Base-by-base conservation (phyloP, 2,797 vertebrate species). In the Myripristis jacobus region DNA sequence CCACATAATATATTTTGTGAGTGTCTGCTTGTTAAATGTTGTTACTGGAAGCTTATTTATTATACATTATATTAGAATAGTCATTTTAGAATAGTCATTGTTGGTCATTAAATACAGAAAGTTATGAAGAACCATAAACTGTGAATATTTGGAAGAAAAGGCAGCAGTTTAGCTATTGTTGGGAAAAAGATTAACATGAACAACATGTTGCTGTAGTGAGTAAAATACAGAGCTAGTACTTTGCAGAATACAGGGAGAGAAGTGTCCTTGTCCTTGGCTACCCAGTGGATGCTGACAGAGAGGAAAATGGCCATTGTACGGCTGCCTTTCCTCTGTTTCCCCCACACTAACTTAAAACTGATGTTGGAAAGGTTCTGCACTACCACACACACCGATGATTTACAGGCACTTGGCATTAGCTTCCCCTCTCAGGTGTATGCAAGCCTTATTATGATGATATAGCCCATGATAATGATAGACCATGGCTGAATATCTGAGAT, bases 371-470 rank as follows among this genome's bases (percentile, higher is more conserved):
- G 53, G 70, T 74, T 73, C 50, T 11, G 9, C 55, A 73, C 61
- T 75, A 62, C 79, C 73, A 51, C 71, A 75, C 76, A 60, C 66
- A 25, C 72, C 65, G 22, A 22, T 77, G 83, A 88, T 87, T 90
- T 87, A 67, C 79, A 78, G 68, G 77, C 73, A 75, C 70, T 64
- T 62, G 61, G 66, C 71, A 85, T 88, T 78, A 77, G 67, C 46
- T 38, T 31, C 57, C 21, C 24, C 77, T 84, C 75, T 82, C 77
- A 85, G 72, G 76, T 90, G 85, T 66, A 54, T 68, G 80, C 82
- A 74, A 71, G 69, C 79, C 75, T 88, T 88, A 90, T 89, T 89
- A 88, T 73, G 68, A 72, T 75, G 87, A 90, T 91, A 87, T 81
- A 84, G 72, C 76, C 69, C 34, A 58, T 83, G 90, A 91, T 91